These are phyloP conservation scores for Opisthocomus hoazin DNA, from an alignment of 2,113 vertebrate species.

Conservation along the genomic window DNA sequence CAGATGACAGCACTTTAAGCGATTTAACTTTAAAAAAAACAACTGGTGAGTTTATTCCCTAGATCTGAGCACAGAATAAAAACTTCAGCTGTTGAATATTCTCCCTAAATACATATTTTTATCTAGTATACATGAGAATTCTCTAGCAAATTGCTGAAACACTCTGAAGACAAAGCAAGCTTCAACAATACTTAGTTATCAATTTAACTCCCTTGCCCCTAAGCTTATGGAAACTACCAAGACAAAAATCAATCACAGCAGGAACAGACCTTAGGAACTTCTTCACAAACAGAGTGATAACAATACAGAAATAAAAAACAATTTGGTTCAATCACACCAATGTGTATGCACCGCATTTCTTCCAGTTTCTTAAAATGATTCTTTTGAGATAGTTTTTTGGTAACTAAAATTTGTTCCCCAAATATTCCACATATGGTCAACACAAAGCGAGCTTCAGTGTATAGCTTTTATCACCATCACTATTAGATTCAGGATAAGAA, in stretches of 20 bases:
- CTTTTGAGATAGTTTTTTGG: neutral
- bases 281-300: neutral
- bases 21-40: neutral
- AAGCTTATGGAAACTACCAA: neutral
- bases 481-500: neutral
- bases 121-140: neutral
- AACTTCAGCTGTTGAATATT: neutral
- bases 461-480: neutral
- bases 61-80: neutral
- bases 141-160: neutral
- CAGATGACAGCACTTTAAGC: neutral
- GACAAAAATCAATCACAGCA: neutral
- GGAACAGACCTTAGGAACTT: neutral
- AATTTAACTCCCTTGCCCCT: neutral
- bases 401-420: no score
- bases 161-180: neutral
- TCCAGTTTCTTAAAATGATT: neutral
- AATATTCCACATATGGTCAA: neutral
- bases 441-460: neutral
- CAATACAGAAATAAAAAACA: neutral
- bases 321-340: neutral
- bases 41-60: neutral
- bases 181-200: neutral
- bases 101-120: neutral
- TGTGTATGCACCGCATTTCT: neutral